phyloP scores from a whole-genome alignment of 1,140 invertebrate species.

The Drosophila oshimai region DNA sequence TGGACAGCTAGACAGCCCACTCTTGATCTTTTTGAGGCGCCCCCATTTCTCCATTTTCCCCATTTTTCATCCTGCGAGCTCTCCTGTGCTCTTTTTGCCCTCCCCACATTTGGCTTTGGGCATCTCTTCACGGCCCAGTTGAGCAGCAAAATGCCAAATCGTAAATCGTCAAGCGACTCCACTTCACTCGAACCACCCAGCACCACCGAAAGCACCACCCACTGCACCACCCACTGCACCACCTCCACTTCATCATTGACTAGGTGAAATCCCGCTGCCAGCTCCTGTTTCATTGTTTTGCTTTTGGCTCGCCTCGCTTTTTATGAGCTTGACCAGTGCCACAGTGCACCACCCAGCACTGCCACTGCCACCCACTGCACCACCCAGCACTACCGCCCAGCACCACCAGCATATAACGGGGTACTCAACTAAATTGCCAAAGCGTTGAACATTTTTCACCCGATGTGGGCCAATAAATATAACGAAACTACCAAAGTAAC shows the following conservation, averaged over 20 bases:
- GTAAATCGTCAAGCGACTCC: constrained; percentile 63
- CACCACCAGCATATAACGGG: constrained; percentile 68
- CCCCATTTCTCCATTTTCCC: neutral
- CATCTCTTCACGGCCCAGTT: constrained; percentile 68
- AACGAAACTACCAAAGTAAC: constrained; percentile 81
- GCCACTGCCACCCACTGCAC: neutral
- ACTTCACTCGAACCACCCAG: neutral
- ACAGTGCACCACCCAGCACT: neutral
- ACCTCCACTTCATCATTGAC: constrained; percentile 23
- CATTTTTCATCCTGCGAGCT: neutral
- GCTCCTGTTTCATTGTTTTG: constrained; percentile 66
- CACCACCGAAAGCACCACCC: neutral
- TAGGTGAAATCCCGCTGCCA: constrained; percentile 52
- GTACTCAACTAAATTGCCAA: constrained; percentile 81
- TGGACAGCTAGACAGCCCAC: no score
- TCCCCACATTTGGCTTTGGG: constrained; percentile 9
- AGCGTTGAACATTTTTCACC: constrained; percentile 82
- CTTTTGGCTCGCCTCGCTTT: constrained; percentile 59
- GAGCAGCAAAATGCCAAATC: constrained; percentile 77
- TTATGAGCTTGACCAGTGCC: constrained; percentile 52
- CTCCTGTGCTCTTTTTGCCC: neutral
- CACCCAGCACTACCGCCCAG: neutral
- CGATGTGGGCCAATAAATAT: constrained; percentile 82
- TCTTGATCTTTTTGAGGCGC: no score
- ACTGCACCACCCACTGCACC: neutral